These are phyloP conservation scores for Antheraea assamensis DNA, from an alignment of 2,888 invertebrate species.

Conservation along the genomic window DNA sequence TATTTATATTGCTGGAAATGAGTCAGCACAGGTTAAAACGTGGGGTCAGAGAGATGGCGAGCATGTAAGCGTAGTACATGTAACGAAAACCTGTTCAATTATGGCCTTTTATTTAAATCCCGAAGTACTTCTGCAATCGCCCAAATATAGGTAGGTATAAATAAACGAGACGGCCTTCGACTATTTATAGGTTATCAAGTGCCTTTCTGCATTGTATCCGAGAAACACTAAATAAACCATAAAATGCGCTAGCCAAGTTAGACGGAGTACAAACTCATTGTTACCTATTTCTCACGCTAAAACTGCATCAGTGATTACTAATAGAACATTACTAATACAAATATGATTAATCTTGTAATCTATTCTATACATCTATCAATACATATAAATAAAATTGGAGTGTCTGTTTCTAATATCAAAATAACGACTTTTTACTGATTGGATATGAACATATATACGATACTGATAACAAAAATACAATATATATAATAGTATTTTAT, in stretches of 20 bases:
- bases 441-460: too few relatives aligned
- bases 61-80: conserved; percentile 66
- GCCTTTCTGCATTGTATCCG: conserved; percentile 32
- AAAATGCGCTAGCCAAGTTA: background rate
- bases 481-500: too few relatives aligned
- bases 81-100: conserved; percentile 76
- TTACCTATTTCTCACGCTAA: background rate
- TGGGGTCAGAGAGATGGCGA: conserved; percentile 63
- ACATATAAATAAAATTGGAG: too few relatives aligned
- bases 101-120: conserved; percentile 73
- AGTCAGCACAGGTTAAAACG: conserved; percentile 61
- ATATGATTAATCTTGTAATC: background rate
- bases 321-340: background rate
- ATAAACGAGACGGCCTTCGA: conserved; percentile 50
- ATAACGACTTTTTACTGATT: too few relatives aligned
- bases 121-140: conserved; percentile 61
- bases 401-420: too few relatives aligned
- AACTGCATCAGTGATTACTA: background rate
- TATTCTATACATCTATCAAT: too few relatives aligned
- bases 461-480: too few relatives aligned
- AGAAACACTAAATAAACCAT: background rate
- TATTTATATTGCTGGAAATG: conserved; percentile 37
- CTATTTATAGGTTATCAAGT: conserved; percentile 51
- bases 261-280: background rate
- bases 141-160: conserved; percentile 43